A percentile compares a stretch with the other conserved stretches of the same genome.
Evolutionary conservation across 2,113 vertebrate species (phyloP).

Genomic region (Salminus brasiliensis): DNA sequence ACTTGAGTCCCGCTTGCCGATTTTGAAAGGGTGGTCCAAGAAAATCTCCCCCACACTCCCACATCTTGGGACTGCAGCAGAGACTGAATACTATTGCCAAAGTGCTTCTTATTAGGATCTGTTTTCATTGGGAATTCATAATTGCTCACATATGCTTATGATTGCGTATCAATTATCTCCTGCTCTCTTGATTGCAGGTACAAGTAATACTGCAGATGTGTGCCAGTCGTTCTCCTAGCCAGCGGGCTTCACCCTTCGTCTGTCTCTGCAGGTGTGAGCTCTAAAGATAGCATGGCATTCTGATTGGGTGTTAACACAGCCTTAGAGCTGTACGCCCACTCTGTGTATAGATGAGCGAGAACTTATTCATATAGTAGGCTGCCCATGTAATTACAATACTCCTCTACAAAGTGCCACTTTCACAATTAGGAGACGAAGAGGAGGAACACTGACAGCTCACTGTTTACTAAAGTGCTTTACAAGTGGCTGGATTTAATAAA

Average conservation of each 20-base stretch:
- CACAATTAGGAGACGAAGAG: background rate
- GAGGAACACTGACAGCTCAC: background rate
- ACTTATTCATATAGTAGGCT: conserved; percentile 15
- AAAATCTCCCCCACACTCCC: background rate
- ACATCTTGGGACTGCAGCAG: background rate
- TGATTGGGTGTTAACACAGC: conserved; percentile 17
- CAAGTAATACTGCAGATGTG: conserved; percentile 50
- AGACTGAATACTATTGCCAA: background rate
- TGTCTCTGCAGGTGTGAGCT: conserved; percentile 40
- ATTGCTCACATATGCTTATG: conserved; percentile 40
- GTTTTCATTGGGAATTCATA: conserved; percentile 29
- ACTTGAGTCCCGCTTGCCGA: background rate
- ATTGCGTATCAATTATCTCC: conserved; percentile 41
- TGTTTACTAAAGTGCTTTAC: background rate
- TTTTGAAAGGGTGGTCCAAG: background rate
- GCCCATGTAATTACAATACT: conserved; percentile 9
- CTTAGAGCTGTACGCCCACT: conserved; percentile 14
- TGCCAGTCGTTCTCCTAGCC: conserved; percentile 32
- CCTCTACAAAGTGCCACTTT: conserved; percentile 4
- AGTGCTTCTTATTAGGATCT: conserved; percentile 26
- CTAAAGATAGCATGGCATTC: conserved; percentile 29
- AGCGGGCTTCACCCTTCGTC: conserved; percentile 31
- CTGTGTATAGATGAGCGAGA: conserved; percentile 15
- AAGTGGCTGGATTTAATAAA: background rate
- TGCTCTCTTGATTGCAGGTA: conserved; percentile 25